Conservation (phyloP, 1,140 invertebrate species). For the Leucophenga varia region DNA sequence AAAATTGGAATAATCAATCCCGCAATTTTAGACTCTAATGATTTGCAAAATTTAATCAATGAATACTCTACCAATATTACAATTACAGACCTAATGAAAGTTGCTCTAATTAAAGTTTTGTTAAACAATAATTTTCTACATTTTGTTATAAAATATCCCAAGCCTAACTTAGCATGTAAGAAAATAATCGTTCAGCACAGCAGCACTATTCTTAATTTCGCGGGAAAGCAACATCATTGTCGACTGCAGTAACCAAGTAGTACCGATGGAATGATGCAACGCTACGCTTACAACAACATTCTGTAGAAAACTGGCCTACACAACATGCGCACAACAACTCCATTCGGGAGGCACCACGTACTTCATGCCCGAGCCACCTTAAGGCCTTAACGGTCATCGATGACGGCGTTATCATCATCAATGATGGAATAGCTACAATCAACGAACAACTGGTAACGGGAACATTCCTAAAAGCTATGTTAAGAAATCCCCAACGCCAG, state of each 20-base stretch:
- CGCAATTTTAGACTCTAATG: slow-evolving; percentile 6
- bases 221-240: no score
- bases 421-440: not conserved
- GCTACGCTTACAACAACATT: not conserved
- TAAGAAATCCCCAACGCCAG: not conserved
- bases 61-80: slow-evolving; percentile 2
- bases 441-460: not conserved
- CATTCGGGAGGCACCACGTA: not conserved
- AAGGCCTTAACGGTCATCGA: not conserved
- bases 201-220: no score
- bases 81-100: slow-evolving; percentile 3
- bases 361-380: slow-evolving; percentile 1
- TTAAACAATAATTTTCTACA: no score
- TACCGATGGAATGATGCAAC: not conserved
- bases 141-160: no score
- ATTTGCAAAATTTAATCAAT: slow-evolving; percentile 2
- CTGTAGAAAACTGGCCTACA: not conserved
- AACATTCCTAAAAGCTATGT: not conserved
- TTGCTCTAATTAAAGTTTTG: no score
- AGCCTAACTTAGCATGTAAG: no score
- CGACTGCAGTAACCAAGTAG: slow-evolving; percentile 1
- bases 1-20: slow-evolving; percentile 7
- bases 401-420: not conserved
- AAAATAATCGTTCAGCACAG: no score
- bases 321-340: slow-evolving; percentile 3